Percentiles rank a stretch among this genome's conserved stretches.
These are phyloP conservation scores for Gymnoscopelus microlampas DNA, from an alignment of 2,797 vertebrate species.

Conservation along the genomic window DNA sequence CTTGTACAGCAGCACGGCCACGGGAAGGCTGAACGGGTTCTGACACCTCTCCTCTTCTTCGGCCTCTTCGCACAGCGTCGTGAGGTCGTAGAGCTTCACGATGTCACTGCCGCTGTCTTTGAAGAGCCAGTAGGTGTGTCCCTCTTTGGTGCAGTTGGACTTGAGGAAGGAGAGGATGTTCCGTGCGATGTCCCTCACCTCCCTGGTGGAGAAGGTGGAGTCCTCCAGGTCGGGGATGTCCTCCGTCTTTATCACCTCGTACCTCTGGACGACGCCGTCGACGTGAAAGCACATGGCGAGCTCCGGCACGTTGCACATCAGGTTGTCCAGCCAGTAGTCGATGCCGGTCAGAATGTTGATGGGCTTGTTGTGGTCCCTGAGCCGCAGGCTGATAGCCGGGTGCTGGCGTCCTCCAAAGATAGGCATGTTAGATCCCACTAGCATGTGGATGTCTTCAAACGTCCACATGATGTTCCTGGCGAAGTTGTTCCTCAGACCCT, in stretches of 20 bases:
- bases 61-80: conserved; percentile 95
- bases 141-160: conserved; percentile 99
- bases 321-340: conserved; percentile 99
- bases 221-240: conserved; percentile 98
- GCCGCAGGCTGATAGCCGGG: conserved; percentile 95
- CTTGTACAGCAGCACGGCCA: conserved; percentile 96
- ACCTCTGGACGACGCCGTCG: conserved; percentile 99
- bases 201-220: conserved; percentile 96
- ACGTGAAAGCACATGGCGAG: conserved; percentile 99
- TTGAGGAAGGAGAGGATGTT: conserved; percentile 98
- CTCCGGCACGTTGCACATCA: conserved; percentile 98
- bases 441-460: conserved; percentile 98
- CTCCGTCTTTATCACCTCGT: conserved; percentile 99
- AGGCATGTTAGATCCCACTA: conserved; percentile 99
- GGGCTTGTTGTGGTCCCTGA: conserved; percentile 99
- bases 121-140: conserved; percentile 99
- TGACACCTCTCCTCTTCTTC: conserved; percentile 94
- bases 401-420: conserved; percentile 98
- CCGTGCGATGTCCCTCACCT: conserved; percentile 98
- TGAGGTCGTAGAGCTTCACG: conserved; percentile 98
- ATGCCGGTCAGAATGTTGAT: conserved; percentile 98
- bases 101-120: conserved; percentile 99
- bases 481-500: conserved; percentile 98
- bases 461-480: conserved; percentile 98
- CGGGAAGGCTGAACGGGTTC: conserved; percentile 97